Base-by-base conservation (phyloP, 2,797 vertebrate genomes). In the Monodelphis domestica region DNA sequence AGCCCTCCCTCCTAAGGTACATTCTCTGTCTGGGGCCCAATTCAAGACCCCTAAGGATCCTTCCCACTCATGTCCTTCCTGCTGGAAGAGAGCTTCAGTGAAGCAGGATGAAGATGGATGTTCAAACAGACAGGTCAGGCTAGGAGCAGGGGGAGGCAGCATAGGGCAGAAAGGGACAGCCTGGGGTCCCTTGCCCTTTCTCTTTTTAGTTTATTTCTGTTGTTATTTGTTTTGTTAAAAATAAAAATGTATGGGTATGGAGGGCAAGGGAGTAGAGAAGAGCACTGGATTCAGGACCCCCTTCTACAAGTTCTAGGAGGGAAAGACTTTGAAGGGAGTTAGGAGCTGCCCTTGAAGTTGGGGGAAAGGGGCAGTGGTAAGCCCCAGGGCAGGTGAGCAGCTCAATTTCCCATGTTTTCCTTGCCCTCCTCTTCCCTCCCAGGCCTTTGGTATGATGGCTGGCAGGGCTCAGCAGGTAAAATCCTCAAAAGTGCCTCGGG, bases 401-500 rank as follows among this genome's bases (percentile, higher is more conserved):
- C 38, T 88, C 84, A 89, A 90, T 14, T 52, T 92, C 93, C 96
- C 92, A 93, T 89, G 59, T 94, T 94, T 95, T 97, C 95, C 94
- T 96, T 91, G 96, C 93, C 96, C 95, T 96, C 97, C 93, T 94
- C 45, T 91, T 54, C 91, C 70, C 93, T 88, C 94, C 97, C 93
- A 95, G 97, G 97, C 97, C 96, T 97, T 97, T 97, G 97, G 97
- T 98, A 94, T 91, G 56, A 96, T n/a, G 93, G 95, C 96, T 96
- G 96, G 91, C 87, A 51, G 95, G 90, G 95, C 97, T 97, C 99
- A 99, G 98, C 99, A 99, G 97, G 99, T 99, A 99, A 99, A 99
- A 98, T 99, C 99, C 98, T 99, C 99, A 94, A 99, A 99, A 97
- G 99, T 99, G 97, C 99, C 99, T 98, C 99, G 99, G 97, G 98